These are phyloP conservation scores for Cygnus buccinator DNA, from an alignment of 2,113 vertebrate species.

Conservation along the genomic window DNA sequence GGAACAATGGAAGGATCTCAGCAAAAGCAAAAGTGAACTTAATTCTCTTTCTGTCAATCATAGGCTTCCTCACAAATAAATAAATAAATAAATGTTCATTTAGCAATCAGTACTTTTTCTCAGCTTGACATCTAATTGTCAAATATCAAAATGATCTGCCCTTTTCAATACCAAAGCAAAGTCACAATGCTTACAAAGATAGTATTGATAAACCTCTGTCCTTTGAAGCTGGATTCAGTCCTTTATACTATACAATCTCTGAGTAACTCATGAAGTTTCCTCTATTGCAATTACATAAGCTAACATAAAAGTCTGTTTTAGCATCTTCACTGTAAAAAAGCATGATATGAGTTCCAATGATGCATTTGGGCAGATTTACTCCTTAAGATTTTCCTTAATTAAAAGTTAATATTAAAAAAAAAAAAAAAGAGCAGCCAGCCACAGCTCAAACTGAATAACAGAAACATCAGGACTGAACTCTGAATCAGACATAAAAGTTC, in stretches of 20 bases:
- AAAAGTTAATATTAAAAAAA: not conserved
- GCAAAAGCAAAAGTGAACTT: not conserved
- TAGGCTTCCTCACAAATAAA: not conserved
- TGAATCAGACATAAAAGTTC: not conserved
- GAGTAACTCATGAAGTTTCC: not conserved
- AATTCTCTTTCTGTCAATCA: not conserved
- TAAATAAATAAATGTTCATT: not conserved
- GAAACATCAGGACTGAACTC: not conserved
- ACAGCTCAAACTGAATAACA: not conserved
- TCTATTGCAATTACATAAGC: not conserved
- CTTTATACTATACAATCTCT: not conserved
- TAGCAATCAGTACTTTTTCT: not conserved
- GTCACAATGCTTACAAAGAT: not conserved
- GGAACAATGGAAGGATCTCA: not conserved
- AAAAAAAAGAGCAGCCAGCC: not conserved
- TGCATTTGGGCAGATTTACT: not conserved
- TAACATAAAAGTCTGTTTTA: not conserved
- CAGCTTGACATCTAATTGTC: not conserved
- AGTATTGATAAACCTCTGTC: not conserved
- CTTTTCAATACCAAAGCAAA: not conserved
- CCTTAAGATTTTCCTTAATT: not conserved
- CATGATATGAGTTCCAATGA: not conserved
- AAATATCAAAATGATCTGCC: not conserved
- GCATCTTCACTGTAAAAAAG: not conserved
- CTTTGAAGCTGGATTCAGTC: not conserved